Percentiles rank a stretch among this genome's conserved stretches.
Conservation (phyloP, 2,113 vertebrate genomes). For the Pseudolaguvia tuberculata region DNA sequence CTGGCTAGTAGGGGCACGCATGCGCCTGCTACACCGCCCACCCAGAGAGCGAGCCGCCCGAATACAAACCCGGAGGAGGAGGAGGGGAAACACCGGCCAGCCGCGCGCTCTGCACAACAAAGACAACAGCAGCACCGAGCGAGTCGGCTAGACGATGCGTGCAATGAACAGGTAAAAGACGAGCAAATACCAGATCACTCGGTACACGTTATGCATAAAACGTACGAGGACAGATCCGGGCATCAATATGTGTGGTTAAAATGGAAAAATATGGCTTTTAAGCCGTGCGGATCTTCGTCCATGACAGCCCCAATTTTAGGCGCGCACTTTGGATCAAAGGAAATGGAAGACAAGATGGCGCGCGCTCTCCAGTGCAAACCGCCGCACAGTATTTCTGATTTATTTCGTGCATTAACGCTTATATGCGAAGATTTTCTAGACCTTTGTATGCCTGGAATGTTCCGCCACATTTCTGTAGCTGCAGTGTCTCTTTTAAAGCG, state of each 20-base stretch:
- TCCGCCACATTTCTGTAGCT: slow-evolving; percentile 47
- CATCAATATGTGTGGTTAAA: slow-evolving; percentile 19
- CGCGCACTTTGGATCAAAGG: slow-evolving; percentile 61
- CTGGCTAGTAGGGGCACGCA: slow-evolving; percentile 66
- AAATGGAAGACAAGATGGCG: slow-evolving; percentile 78
- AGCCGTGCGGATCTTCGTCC: background rate
- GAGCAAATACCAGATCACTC: background rate
- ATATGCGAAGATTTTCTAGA: background rate
- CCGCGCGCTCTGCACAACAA: slow-evolving; percentile 40
- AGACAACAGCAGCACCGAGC: slow-evolving; percentile 49
- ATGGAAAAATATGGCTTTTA: slow-evolving; percentile 1
- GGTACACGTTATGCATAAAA: background rate
- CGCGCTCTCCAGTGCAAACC: slow-evolving; percentile 60
- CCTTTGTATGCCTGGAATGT: slow-evolving; percentile 35
- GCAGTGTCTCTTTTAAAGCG: background rate
- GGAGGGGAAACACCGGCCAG: slow-evolving; percentile 48
- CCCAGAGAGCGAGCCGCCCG: slow-evolving; percentile 51
- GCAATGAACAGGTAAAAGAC: slow-evolving; percentile 33
- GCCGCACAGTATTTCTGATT: slow-evolving; percentile 48
- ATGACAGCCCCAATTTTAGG: slow-evolving; percentile 49
- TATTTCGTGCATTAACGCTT: slow-evolving; percentile 16
- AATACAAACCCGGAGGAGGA: slow-evolving; percentile 67
- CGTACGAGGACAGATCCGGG: background rate
- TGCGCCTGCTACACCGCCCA: slow-evolving; percentile 63
- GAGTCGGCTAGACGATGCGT: slow-evolving; percentile 38